phyloP scores from a whole-genome alignment of 2,113 vertebrate species.

The Cephalophus harveyi region DNA sequence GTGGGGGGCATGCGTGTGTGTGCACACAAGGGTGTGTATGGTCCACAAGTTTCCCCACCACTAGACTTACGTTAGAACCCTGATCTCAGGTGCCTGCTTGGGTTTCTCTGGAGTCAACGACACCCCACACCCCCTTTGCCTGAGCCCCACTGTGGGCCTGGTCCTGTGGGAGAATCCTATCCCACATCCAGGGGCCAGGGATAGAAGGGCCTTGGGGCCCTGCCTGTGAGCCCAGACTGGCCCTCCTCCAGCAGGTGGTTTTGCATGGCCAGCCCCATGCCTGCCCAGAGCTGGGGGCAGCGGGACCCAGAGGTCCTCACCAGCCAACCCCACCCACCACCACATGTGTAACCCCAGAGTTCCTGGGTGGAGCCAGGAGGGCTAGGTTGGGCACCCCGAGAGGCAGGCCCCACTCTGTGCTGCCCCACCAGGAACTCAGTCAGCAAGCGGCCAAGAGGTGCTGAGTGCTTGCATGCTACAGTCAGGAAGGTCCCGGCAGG shows the following conservation, averaged over 20 bases:
- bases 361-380: neutral
- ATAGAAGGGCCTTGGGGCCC: neutral
- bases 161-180: neutral
- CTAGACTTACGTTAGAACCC: neutral
- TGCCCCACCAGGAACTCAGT: neutral
- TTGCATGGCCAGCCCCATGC: neutral
- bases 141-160: neutral
- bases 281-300: rapidly evolving
- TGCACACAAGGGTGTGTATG: rapidly evolving
- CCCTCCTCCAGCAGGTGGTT: neutral
- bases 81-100: neutral
- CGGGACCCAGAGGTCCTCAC: no score
- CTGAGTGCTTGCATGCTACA: neutral
- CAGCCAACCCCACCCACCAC: neutral
- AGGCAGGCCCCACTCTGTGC: neutral
- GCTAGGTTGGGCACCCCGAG: neutral
- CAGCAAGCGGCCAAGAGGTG: neutral
- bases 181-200: neutral
- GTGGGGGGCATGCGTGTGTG: neutral
- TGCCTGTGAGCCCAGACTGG: neutral
- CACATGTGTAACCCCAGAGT: neutral
- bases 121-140: neutral
- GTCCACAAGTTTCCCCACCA: neutral
- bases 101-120: neutral
- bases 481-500: no score